phyloP scores from a whole-genome alignment of 2,797 vertebrate genomes.

The Cossypha niveicapilla region DNA sequence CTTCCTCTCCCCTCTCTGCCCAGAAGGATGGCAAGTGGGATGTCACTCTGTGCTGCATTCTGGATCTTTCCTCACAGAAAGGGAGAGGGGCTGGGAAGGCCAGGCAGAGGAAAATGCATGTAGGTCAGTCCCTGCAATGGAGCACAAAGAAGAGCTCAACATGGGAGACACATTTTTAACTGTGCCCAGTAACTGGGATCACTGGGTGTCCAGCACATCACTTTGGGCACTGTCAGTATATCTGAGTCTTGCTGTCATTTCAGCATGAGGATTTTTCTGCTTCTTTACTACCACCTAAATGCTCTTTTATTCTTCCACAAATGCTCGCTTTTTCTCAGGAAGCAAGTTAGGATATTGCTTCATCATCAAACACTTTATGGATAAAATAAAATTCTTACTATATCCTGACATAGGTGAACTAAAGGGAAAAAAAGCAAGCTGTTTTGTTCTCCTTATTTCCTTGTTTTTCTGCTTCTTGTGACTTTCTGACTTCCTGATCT shows the following conservation, averaged over 20 bases:
- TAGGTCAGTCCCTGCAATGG: background rate
- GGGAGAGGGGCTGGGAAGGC: background rate
- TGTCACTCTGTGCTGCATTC: rapidly evolving
- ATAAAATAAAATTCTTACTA: background rate
- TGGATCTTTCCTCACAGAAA: background rate
- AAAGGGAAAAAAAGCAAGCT: background rate
- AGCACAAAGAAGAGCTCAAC: background rate
- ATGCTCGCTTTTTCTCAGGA: background rate
- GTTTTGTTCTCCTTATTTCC: background rate
- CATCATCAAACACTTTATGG: background rate
- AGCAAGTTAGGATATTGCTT: background rate
- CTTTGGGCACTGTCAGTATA: rapidly evolving
- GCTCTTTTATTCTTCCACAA: background rate
- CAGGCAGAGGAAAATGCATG: background rate
- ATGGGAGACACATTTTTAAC: background rate
- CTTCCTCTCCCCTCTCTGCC: background rate
- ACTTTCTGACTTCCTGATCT: background rate
- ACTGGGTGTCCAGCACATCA: rapidly evolving
- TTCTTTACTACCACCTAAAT: background rate
- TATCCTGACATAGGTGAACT: background rate
- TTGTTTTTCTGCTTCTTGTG: background rate
- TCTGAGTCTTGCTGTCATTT: background rate
- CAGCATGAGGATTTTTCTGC: background rate
- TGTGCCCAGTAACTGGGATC: background rate
- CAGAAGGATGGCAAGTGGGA: background rate